Evolutionary conservation across 2,888 invertebrate genomes (phyloP).

Genomic region (Mesorhabditis spiculigera): DNA sequence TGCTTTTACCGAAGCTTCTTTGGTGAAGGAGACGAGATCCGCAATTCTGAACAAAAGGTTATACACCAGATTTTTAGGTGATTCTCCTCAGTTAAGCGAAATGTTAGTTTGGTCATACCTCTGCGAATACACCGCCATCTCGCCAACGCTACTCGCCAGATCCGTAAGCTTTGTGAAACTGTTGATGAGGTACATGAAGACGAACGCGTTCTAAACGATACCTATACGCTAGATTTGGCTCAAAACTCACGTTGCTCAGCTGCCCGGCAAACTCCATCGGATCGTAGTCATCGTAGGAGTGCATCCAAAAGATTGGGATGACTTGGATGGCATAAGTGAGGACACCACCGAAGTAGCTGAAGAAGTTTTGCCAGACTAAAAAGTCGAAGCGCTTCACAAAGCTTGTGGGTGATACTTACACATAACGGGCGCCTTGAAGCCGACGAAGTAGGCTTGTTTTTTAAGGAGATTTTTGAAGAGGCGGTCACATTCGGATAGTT

Average conservation of each 20-base stretch:
- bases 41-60: constrained; percentile 3
- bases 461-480: constrained; percentile 57
- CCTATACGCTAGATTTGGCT: background rate
- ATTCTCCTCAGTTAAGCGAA: background rate
- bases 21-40: background rate
- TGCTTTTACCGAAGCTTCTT: background rate
- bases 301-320: constrained; percentile 63
- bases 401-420: constrained; percentile 19
- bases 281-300: constrained; percentile 59
- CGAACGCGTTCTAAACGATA: constrained; percentile 64
- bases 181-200: constrained; percentile 65
- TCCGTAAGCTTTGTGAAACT: constrained; percentile 65
- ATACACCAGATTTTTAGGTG: background rate
- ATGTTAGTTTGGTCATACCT: constrained; percentile 26
- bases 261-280: constrained; percentile 20
- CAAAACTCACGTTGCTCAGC: constrained; percentile 45
- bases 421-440: constrained; percentile 35
- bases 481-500: constrained; percentile 52
- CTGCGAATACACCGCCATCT: constrained; percentile 64
- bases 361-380: constrained; percentile 61
- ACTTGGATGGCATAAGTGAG: constrained; percentile 64
- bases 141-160: constrained; percentile 61
- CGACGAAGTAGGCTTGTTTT: constrained; percentile 38
- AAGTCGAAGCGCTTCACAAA: constrained; percentile 21
- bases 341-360: constrained; percentile 66